Conservation (phyloP, 2,888 invertebrate genomes). For the Erebia aethiops region DNA sequence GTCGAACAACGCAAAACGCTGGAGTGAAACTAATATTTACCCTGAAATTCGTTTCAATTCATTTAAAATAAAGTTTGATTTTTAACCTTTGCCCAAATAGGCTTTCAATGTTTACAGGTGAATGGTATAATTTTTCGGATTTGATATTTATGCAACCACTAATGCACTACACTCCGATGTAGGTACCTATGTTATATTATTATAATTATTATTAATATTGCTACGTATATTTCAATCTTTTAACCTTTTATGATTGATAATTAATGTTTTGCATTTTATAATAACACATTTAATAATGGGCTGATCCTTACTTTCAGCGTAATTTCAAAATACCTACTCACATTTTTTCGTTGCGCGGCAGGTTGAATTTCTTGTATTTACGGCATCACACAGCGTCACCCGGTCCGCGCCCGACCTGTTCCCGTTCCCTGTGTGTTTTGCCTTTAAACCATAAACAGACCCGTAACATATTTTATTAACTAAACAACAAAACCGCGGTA, state of each 20-base stretch:
- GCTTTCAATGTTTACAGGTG: background rate
- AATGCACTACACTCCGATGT: background rate
- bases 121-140: background rate
- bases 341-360: too few species aligned
- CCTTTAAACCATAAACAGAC: slow-evolving; percentile 38
- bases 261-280: too few species aligned
- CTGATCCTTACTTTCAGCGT: too few species aligned
- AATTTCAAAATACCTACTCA: too few species aligned
- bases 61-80: slow-evolving; percentile 21
- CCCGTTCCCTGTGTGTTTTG: too few species aligned
- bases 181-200: background rate
- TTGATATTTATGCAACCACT: too few species aligned
- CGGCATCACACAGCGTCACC: too few species aligned
- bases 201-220: background rate
- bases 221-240: background rate
- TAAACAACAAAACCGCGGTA: slow-evolving; percentile 38
- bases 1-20: slow-evolving; percentile 26
- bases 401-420: too few species aligned
- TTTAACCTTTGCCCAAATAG: slow-evolving; percentile 11
- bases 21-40: slow-evolving; percentile 21
- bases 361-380: too few species aligned
- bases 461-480: slow-evolving; percentile 41
- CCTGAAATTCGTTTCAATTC: slow-evolving; percentile 15
- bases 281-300: too few species aligned
- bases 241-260: background rate